Evolutionary conservation across 2,888 invertebrate species (phyloP), one percentile per base, ranked within the genome.

Genomic region (Volucella inanis): DNA sequence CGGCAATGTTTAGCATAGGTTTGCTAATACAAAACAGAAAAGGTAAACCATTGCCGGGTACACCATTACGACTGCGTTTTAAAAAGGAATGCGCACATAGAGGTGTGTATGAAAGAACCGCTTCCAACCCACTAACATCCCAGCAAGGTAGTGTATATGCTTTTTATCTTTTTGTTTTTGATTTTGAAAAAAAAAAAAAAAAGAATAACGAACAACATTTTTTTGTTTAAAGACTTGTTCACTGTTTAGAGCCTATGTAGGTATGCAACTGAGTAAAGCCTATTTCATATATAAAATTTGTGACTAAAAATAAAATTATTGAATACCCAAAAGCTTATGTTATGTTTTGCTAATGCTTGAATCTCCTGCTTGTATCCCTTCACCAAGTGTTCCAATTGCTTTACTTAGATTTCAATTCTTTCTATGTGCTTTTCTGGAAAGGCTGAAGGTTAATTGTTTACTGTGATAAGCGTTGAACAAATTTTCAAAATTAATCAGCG

Each of bases 1-100:
- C 97, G 88, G 97, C 97, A 49, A 95, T 96, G 87, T 97, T 98
- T 92, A 96, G 95, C 89, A 96, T 98, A 91, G 97, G 97, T 87
- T 93, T 98, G 88, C 94, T 96, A 89, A 96, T 98, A 90, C 95
- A 96, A 92, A 96, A 95, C 90, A 94, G 96, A 88, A 95, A 95
- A 92, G 96, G 96, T 87, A 94, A 94, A 91, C 95, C 96, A 87
- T 93, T 98, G 89, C 95, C 96, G 90, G 97, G 97, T 90, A 98
- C 97, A 90, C 98, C 98, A 83, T 93, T 98, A 89, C 94, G 97
- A 90, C 94, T 98, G 90, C 95, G 95, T 92, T 94, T 98, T 91
- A 95, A 96, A 93, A 98, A 98, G 95, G 97, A 98, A 94, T 98
- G 98, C 94, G 95, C 96, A 92, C 96, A 96, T 94, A 96, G 96